Evolutionary conservation across 2,113 vertebrate genomes (phyloP), one percentile per base, ranked within the genome.

Genomic region (Sinocyclocheilus grahami): DNA sequence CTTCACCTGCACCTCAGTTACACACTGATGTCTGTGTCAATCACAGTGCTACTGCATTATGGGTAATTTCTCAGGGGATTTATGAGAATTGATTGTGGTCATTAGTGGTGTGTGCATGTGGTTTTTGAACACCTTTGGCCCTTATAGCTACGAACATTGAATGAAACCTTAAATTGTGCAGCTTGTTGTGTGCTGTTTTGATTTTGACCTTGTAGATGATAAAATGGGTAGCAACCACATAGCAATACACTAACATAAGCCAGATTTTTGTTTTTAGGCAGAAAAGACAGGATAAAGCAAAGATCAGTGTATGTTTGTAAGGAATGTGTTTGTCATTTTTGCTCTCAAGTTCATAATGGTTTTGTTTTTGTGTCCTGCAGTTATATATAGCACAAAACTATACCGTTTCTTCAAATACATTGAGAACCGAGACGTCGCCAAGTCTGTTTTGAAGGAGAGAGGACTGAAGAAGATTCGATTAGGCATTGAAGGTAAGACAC

Each of bases 331-430:
- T 71, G 77, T 39, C 0, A 60, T 24, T n/a, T 79, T 79, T 27
- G 24, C 2, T 12, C 20, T 30, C 0, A 67, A n/a, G 51, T 39
- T 72, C 5, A 9, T 82, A 58, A 79, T 86, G 5, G 91, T 85
- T 94, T 89, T 85, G 27, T 60, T 16, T 60, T 62, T 78, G 22
- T 78, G 39, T 67, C 2, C 20, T 14, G n/a, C 94, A 97, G 98
- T 99, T 93, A 98, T 99, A 94, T 99, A 99, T 96, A 99, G 98
- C 94, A 99, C 98, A 2, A 99, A 99, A 92, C 95, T 99, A 77
- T 99, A 99, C 80, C 95, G 98, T 88, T 99, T 99, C 96, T 99
- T 99, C 95, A 99, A 99, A 91, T 99, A 99, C 92, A 99, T 99
- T 55, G 98, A 99, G 94, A 99, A 99, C 78, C 92, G 98, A 93